Conservation (phyloP, 2,113 vertebrate species). For the Tursiops truncatus region DNA sequence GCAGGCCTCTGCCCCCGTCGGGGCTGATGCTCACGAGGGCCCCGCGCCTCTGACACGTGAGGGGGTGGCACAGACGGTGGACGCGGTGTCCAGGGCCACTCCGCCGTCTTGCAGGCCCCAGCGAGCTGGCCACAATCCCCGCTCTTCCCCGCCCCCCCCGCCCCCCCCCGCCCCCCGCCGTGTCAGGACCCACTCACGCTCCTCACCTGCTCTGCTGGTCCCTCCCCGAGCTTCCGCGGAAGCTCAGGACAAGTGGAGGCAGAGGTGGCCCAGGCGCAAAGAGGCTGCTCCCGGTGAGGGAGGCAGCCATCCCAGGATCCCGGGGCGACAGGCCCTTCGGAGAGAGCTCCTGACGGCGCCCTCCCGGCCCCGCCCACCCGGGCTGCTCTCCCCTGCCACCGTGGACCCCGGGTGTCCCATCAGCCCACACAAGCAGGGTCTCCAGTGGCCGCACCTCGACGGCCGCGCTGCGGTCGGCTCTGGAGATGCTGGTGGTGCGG, state of each 20-base stretch:
- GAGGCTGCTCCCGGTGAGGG: not conserved
- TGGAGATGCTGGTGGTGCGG: constrained; percentile 96
- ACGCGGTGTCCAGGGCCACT: not conserved
- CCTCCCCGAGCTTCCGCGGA: not conserved
- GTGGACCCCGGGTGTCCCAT: not conserved
- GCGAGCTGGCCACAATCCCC: accelerated
- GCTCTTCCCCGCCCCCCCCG: accelerated
- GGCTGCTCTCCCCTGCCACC: not conserved
- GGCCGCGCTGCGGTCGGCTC: constrained; percentile 93
- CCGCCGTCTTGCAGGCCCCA: accelerated
- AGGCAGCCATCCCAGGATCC: no score
- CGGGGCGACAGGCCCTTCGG: not conserved
- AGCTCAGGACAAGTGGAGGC: not conserved
- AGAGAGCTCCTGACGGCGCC: no score
- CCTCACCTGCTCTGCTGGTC: not conserved
- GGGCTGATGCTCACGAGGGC: not conserved
- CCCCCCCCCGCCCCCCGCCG: accelerated
- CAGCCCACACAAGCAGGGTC: not conserved
- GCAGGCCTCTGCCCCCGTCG: not conserved
- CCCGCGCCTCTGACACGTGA: accelerated
- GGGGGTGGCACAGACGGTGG: no score
- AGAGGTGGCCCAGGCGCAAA: not conserved
- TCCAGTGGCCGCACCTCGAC: constrained; percentile 87
- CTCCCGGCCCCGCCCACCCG: not conserved
- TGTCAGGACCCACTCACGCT: not conserved